Evolutionary conservation across 2,797 vertebrate genomes (phyloP).

Genomic region (Aldrovandia affinis): DNA sequence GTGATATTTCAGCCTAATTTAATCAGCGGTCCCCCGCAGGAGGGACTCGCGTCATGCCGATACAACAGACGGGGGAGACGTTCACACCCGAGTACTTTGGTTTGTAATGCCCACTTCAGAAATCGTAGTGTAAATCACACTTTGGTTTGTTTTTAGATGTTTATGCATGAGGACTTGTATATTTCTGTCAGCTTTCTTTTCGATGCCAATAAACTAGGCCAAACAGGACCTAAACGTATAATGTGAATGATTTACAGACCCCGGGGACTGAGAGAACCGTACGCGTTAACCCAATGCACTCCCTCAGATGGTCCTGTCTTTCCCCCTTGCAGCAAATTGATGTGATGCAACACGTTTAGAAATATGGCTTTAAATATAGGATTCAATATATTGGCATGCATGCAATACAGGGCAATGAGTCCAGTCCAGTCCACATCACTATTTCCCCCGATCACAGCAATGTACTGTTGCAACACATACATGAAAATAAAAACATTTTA

Average conservation of each 20-base stretch:
- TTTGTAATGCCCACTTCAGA: no score
- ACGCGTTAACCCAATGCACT: neutral
- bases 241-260: no score
- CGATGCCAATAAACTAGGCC: neutral
- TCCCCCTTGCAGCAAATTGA: slow-evolving; percentile 49
- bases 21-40: no score
- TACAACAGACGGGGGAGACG: neutral
- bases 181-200: neutral
- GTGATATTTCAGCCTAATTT: neutral
- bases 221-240: neutral
- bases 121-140: no score
- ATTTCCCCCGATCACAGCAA: slow-evolving; percentile 48
- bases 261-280: neutral
- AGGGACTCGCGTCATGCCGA: neutral
- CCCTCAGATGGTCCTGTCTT: neutral
- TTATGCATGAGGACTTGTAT: neutral
- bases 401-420: no score
- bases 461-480: slow-evolving; percentile 60
- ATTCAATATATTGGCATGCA: neutral
- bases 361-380: neutral
- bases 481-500: slow-evolving; percentile 82
- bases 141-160: neutral
- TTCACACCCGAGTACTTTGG: no score
- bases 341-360: neutral
- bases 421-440: neutral